A percentile compares a stretch with the other conserved stretches of the same genome.
These are phyloP conservation scores for Trissoscelio sp. DNA, from an alignment of 2,888 invertebrate genomes.

Conservation along the genomic window DNA sequence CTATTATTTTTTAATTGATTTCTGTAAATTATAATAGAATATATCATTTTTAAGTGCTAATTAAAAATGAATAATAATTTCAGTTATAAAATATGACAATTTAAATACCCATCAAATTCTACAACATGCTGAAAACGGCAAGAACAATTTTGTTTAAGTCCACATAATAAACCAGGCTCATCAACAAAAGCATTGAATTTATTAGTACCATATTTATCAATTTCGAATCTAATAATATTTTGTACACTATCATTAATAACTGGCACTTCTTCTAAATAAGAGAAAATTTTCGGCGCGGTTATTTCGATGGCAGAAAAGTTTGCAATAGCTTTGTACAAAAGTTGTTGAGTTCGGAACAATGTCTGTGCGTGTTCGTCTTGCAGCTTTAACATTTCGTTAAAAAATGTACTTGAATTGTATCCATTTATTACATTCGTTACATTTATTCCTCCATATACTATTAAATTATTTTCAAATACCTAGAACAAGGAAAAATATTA, in stretches of 20 bases:
- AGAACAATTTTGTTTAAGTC: conserved; percentile 9
- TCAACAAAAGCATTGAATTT: conserved; percentile 11
- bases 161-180: conserved; percentile 8
- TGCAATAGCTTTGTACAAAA: not conserved
- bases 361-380: not conserved
- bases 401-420: not conserved
- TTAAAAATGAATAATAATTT: not conserved
- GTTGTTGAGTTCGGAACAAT: conserved; percentile 9
- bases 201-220: not conserved
- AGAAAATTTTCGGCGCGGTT: not conserved
- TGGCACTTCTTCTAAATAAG: conserved; percentile 9
- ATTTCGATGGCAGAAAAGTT: not conserved
- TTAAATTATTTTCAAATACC: conserved; percentile 4
- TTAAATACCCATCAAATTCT: conserved; percentile 16
- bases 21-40: too few species aligned
- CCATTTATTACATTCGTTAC: not conserved
- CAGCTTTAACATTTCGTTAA: not conserved
- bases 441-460: not conserved
- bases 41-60: too few species aligned
- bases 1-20: not conserved
- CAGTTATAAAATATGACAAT: not conserved
- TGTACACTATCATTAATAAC: not conserved
- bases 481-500: not conserved
- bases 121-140: not conserved
- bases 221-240: conserved; percentile 20